phyloP scores from a whole-genome alignment of 2,797 vertebrate species.

The Aphelocoma californica region DNA sequence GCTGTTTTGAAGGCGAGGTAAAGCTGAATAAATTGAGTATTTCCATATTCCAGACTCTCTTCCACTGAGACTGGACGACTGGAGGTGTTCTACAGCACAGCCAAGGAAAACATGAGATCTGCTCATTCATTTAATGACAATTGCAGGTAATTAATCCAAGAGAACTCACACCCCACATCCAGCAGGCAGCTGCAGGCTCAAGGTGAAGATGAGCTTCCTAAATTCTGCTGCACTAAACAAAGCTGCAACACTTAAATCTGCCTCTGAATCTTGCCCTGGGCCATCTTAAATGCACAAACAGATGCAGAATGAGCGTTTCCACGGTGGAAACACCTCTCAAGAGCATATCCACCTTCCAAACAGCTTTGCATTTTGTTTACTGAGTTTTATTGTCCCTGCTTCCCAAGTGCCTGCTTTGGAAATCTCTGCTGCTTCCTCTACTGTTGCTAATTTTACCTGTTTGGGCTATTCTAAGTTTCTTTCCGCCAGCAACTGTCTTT shows the following conservation, averaged over 20 bases:
- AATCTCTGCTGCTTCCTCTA: constrained; percentile 13
- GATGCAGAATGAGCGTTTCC: constrained; percentile 21
- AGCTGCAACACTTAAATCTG: neutral
- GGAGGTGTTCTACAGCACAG: neutral
- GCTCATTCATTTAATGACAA: neutral
- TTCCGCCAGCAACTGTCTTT: neutral
- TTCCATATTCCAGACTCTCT: neutral
- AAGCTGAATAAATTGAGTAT: neutral
- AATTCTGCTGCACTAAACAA: neutral
- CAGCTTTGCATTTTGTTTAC: constrained; percentile 31
- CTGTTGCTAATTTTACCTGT: constrained; percentile 39
- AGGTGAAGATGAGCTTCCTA: neutral
- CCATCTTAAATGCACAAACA: constrained; percentile 6
- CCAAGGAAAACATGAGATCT: neutral
- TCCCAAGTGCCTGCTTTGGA: constrained; percentile 13
- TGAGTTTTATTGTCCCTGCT: constrained; percentile 19
- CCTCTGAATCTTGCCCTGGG: neutral
- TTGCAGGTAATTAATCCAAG: neutral
- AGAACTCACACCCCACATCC: neutral
- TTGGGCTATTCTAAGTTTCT: constrained; percentile 31
- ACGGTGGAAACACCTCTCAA: neutral
- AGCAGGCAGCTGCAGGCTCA: neutral
- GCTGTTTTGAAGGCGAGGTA: neutral
- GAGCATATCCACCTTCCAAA: constrained; percentile 13
- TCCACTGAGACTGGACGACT: neutral